Percentiles rank a stretch among this genome's conserved stretches.
These are phyloP conservation scores for Crypturellus tataupa DNA, from an alignment of 2,797 vertebrate genomes.

Conservation along the genomic window DNA sequence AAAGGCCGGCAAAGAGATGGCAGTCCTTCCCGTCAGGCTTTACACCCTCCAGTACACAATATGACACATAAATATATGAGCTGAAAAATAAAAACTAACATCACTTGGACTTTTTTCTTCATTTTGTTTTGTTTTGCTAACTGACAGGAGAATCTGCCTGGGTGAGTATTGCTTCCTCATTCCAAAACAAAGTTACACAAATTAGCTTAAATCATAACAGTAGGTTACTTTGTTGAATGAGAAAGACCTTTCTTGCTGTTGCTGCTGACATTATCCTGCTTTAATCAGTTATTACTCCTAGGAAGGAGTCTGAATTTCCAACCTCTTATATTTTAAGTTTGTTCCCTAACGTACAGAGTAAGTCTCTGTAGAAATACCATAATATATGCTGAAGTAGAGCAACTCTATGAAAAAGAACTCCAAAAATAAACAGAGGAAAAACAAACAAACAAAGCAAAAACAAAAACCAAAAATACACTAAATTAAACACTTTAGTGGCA, in stretches of 20 bases:
- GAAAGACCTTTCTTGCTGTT: background rate
- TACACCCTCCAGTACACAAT: background rate
- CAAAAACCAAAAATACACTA: too few species aligned
- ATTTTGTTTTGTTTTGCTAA: background rate
- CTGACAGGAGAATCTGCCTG: background rate
- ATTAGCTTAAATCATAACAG: background rate
- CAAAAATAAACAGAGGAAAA: background rate
- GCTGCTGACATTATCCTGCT: background rate
- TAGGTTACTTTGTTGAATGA: background rate
- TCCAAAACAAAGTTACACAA: background rate
- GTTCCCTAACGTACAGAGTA: background rate
- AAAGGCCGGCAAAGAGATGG: background rate
- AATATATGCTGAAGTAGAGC: background rate
- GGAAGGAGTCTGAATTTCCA: background rate
- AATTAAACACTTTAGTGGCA: background rate
- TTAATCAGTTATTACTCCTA: background rate
- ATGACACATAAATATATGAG: background rate
- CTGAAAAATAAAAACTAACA: background rate
- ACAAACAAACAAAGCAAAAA: too few species aligned
- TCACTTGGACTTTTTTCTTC: background rate
- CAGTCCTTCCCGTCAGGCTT: background rate
- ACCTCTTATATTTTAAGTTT: background rate
- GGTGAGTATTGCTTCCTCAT: background rate
- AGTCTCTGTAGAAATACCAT: background rate
- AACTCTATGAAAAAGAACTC: background rate